These are phyloP conservation scores for Ephialtes manifestator DNA, from an alignment of 2,888 invertebrate species.

Conservation along the genomic window DNA sequence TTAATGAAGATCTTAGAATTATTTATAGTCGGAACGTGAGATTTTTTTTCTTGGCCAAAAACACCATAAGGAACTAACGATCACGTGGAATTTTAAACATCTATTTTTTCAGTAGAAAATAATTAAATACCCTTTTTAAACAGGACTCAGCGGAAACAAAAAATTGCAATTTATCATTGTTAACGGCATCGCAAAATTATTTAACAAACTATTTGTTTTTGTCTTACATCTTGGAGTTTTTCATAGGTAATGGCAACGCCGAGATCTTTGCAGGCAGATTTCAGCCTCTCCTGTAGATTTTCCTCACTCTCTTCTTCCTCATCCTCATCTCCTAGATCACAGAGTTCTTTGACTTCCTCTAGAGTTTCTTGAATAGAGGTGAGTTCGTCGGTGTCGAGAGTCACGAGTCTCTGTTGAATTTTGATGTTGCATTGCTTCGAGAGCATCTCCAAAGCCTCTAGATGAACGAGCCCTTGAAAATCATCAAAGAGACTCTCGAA, in stretches of 20 bases:
- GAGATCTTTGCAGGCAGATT: constrained; percentile 89
- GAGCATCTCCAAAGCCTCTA: constrained; percentile 96
- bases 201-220: constrained; percentile 50
- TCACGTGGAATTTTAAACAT: no score
- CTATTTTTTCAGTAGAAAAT: no score
- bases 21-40: no score
- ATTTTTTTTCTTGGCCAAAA: no score
- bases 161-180: no score
- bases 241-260: constrained; percentile 89
- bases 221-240: constrained; percentile 86
- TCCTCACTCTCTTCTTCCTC: constrained; percentile 87
- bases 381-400: constrained; percentile 88
- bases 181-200: background rate
- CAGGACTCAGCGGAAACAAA: no score
- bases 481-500: constrained; percentile 95
- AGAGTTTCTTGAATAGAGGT: constrained; percentile 92
- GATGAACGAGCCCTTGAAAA: constrained; percentile 94
- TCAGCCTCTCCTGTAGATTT: constrained; percentile 88
- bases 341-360: constrained; percentile 92
- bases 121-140: no score
- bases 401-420: constrained; percentile 89
- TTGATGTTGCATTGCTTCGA: constrained; percentile 93
- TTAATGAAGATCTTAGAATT: no score
- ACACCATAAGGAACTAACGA: no score
- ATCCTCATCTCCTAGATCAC: constrained; percentile 91